These are phyloP conservation scores for Teinopalpus imperialis DNA, from an alignment of 2,888 invertebrate genomes.

Conservation along the genomic window DNA sequence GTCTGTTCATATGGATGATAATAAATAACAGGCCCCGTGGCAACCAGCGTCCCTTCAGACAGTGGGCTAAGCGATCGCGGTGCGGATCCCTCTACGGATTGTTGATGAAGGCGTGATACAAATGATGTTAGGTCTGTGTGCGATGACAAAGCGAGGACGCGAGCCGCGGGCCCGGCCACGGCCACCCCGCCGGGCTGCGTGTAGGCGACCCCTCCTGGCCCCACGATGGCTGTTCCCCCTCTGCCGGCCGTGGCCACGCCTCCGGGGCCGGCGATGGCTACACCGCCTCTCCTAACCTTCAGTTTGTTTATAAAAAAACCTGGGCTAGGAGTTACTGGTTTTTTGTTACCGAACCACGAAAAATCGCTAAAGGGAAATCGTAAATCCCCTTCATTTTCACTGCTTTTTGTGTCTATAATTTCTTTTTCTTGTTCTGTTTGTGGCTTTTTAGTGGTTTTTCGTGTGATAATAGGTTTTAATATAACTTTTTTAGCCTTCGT, in stretches of 20 bases:
- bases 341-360: slow-evolving; percentile 53
- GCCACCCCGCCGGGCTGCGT: slow-evolving; percentile 89
- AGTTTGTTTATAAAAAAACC: slow-evolving; percentile 87
- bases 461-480: slow-evolving; percentile 39
- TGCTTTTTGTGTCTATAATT: slow-evolving; percentile 42
- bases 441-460: slow-evolving; percentile 47
- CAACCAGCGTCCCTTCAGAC: slow-evolving; percentile 86
- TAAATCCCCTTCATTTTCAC: slow-evolving; percentile 46
- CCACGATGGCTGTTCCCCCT: slow-evolving; percentile 91
- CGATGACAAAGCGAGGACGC: slow-evolving; percentile 85
- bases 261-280: slow-evolving; percentile 91
- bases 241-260: slow-evolving; percentile 90
- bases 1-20: slow-evolving; percentile 74
- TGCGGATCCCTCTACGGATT: slow-evolving; percentile 56
- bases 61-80: slow-evolving; percentile 71
- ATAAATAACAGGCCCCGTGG: slow-evolving; percentile 88
- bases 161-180: slow-evolving; percentile 88
- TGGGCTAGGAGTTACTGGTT: slow-evolving; percentile 67
- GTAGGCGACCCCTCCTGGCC: slow-evolving; percentile 89
- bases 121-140: slow-evolving; percentile 82
- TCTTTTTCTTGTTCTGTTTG: slow-evolving; percentile 35
- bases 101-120: slow-evolving; percentile 63
- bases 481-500: slow-evolving; percentile 50
- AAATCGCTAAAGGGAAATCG: slow-evolving; percentile 52
- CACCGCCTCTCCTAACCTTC: slow-evolving; percentile 88